Percentiles rank a stretch among this genome's conserved stretches.
Evolutionary conservation across 1,140 invertebrate genomes (phyloP).

Genomic region (Monomorium pharaonis): DNA sequence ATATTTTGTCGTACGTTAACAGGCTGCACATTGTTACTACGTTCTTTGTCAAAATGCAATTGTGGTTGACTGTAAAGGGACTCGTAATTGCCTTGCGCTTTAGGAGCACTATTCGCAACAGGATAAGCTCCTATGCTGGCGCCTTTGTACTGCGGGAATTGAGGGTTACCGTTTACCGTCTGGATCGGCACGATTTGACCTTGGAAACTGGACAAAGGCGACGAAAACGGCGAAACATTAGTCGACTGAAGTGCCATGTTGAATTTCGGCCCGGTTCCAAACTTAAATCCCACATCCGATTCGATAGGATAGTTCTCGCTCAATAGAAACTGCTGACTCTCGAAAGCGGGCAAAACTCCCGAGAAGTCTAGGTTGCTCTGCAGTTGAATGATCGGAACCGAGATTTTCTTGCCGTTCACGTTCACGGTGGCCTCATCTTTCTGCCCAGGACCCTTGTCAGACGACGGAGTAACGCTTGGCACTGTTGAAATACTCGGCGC

Average conservation of each 20-base stretch:
- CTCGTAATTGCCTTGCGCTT: constrained; percentile 72
- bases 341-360: constrained; percentile 55
- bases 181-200: constrained; percentile 72
- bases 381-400: constrained; percentile 65
- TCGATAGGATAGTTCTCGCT: constrained; percentile 68
- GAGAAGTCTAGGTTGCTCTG: constrained; percentile 61
- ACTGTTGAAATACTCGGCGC: not conserved
- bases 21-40: not conserved
- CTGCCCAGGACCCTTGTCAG: not conserved
- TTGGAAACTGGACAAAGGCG: constrained; percentile 65
- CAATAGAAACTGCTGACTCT: constrained; percentile 70
- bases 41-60: constrained; percentile 74
- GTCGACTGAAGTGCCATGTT: constrained; percentile 37
- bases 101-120: constrained; percentile 7
- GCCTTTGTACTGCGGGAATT: constrained; percentile 75
- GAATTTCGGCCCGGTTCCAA: constrained; percentile 46
- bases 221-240: constrained; percentile 52
- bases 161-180: constrained; percentile 56
- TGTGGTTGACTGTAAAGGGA: constrained; percentile 76
- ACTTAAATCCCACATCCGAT: constrained; percentile 66
- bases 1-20: constrained; percentile 3
- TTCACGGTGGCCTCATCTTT: constrained; percentile 23
- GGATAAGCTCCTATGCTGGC: constrained; percentile 58
- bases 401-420: constrained; percentile 58
- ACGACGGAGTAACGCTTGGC: not conserved